A percentile compares a stretch with the other conserved stretches of the same genome.
These are phyloP conservation scores for Sigmodon hispidus DNA, from an alignment of 2,113 vertebrate species.

Conservation along the genomic window DNA sequence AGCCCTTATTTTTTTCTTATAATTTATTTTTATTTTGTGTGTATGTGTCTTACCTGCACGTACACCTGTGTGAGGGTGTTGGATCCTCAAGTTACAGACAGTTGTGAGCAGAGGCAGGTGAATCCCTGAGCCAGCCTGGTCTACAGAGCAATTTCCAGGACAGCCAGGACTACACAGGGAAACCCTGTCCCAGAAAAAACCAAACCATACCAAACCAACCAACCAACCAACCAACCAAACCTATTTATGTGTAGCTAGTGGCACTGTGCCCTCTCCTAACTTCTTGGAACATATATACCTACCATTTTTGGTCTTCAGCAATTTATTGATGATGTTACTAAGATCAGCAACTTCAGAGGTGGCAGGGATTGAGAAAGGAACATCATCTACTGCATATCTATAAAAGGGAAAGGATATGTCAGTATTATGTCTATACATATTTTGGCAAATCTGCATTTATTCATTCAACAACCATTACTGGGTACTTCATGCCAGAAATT, in stretches of 20 bases:
- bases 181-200: background rate
- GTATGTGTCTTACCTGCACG: background rate
- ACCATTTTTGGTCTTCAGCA: conserved; percentile 93
- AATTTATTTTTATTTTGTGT: background rate
- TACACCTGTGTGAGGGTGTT: background rate
- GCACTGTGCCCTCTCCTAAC: background rate
- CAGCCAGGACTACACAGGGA: background rate
- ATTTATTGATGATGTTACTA: conserved; percentile 95
- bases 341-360: conserved; percentile 91
- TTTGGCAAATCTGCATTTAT: conserved; percentile 41
- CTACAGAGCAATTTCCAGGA: background rate
- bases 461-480: conserved; percentile 42
- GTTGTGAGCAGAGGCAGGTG: background rate
- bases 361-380: conserved; percentile 96
- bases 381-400: conserved; percentile 93
- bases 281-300: conserved; percentile 63
- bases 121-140: background rate
- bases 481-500: conserved; percentile 26
- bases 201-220: background rate
- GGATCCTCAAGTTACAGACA: background rate
- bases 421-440: conserved; percentile 40
- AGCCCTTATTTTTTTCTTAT: background rate
- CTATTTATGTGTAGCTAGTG: background rate
- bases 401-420: conserved; percentile 54
- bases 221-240: background rate